These are phyloP conservation scores for Euthynnus affinis DNA, from an alignment of 2,797 vertebrate genomes.

Conservation along the genomic window DNA sequence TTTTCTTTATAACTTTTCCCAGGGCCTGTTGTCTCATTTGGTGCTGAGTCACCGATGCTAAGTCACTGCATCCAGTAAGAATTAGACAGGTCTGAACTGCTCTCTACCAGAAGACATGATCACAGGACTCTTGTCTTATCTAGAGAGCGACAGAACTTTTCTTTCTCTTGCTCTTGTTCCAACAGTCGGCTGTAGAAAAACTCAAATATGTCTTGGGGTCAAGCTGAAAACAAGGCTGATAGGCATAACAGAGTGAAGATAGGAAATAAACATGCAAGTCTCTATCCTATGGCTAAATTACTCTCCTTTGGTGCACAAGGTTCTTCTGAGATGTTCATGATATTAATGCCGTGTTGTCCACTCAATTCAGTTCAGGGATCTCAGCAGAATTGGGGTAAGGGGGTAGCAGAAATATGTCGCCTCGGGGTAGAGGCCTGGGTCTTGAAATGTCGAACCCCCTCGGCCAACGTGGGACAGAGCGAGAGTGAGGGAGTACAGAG, in stretches of 20 bases:
- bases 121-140: slow-evolving; percentile 38
- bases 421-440: slow-evolving; percentile 59
- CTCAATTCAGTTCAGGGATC: slow-evolving; percentile 46
- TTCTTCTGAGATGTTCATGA: slow-evolving; percentile 5
- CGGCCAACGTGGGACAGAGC: slow-evolving; percentile 66
- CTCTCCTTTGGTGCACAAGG: background rate
- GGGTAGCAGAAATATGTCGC: slow-evolving; percentile 64
- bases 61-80: slow-evolving; percentile 62
- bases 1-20: slow-evolving; percentile 34
- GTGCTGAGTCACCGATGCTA: slow-evolving; percentile 55
- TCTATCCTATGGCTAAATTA: background rate
- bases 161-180: slow-evolving; percentile 27
- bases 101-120: slow-evolving; percentile 47
- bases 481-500: slow-evolving; percentile 64
- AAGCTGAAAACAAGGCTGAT: background rate
- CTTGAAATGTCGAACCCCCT: slow-evolving; percentile 72
- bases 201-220: background rate
- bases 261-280: background rate
- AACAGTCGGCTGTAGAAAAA: slow-evolving; percentile 9
- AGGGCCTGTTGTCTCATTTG: slow-evolving; percentile 63
- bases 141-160: slow-evolving; percentile 24
- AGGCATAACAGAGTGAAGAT: background rate
- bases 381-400: slow-evolving; percentile 46
- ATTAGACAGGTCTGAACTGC: slow-evolving; percentile 51
- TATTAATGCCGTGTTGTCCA: slow-evolving; percentile 27